Evolutionary conservation across 2,888 invertebrate species (phyloP).

Genomic region (Latheticus oryzae): DNA sequence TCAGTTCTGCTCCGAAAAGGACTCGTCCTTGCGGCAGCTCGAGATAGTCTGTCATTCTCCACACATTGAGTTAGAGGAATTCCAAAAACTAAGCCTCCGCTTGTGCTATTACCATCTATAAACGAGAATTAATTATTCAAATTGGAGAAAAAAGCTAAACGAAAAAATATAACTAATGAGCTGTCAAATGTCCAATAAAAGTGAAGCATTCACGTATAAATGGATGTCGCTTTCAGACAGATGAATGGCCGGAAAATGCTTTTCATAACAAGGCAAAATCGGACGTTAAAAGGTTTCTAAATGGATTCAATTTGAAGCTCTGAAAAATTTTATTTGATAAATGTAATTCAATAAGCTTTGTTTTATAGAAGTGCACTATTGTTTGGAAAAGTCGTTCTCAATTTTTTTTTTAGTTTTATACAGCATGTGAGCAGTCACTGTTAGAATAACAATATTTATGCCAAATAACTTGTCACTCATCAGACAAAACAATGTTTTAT

Average conservation of each 20-base stretch:
- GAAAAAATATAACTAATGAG: conserved; percentile 12
- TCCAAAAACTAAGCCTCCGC: conserved; percentile 83
- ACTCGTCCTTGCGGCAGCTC: conserved; percentile 61
- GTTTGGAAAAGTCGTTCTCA: conserved; percentile 4
- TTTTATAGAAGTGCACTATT: conserved; percentile 2
- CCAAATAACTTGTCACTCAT: conserved; percentile 32
- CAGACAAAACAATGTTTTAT: conserved; percentile 1
- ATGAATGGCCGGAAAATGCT: neutral
- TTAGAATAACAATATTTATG: conserved; percentile 12
- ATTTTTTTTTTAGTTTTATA: conserved; percentile 6
- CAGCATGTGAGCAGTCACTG: conserved; percentile 1
- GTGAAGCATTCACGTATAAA: conserved; percentile 5
- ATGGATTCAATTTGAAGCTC: no score
- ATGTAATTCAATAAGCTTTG: neutral
- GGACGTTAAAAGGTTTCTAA: conserved; percentile 3
- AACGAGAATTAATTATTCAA: neutral
- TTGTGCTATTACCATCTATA: conserved; percentile 53
- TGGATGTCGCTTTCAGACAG: neutral
- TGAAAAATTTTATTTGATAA: no score
- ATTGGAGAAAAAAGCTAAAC: neutral
- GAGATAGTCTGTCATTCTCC: conserved; percentile 77
- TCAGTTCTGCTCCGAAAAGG: conserved; percentile 55
- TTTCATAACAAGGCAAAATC: neutral
- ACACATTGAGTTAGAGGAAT: conserved; percentile 87
- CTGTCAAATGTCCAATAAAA: conserved; percentile 5